Evolutionary conservation across 2,888 invertebrate species (phyloP), one percentile per base, ranked within the genome.

Genomic region (Lycophotia porphyrea): DNA sequence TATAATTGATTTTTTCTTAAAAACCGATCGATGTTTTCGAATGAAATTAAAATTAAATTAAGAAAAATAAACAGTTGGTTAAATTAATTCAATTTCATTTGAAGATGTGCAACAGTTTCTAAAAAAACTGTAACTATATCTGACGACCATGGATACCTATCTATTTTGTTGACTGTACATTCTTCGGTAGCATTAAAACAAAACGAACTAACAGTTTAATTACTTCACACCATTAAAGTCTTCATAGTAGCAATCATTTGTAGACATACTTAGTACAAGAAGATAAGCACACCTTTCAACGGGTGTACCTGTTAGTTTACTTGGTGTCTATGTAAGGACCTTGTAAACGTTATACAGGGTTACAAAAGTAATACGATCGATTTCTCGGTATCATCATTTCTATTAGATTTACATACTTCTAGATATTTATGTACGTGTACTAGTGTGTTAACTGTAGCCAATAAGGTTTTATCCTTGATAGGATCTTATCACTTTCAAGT

Each of bases 191-290:
- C 5, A 15, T 52, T 39, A 7, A 77, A 31, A 66, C n/a, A 36
- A 70, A 44, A 70, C 3, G 8, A 31, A 58, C 21, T 21, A 52
- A 68, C 15, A 67, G 39, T 27, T 47, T 78, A 82, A 73, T 60
- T 55, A 64, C 49, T 68, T 74, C 52, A 61, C 67, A 60, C 47
- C 58, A 71, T 78, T 15, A 64, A 78, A 74, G 58, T n/a, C 21
- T 60, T 49, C 15, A 73, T 52, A 55, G 15, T n/a, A 7, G 60
- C 21, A 77, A 82, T 78, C 71, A 82, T 68, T 82, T 74, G 13
- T n/a, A 67, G 49, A 61, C 27, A 70, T 15, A 27, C 18, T 65
- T 64, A 55, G n/a, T 18, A 69, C 52, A 65, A 60, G 27, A 34
- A 64, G 34, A 71, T 70, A 49, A 21, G 18, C 52, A 77, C 67